Base-by-base conservation (phyloP, 2,888 invertebrate genomes). In the Rhagium mordax region DNA sequence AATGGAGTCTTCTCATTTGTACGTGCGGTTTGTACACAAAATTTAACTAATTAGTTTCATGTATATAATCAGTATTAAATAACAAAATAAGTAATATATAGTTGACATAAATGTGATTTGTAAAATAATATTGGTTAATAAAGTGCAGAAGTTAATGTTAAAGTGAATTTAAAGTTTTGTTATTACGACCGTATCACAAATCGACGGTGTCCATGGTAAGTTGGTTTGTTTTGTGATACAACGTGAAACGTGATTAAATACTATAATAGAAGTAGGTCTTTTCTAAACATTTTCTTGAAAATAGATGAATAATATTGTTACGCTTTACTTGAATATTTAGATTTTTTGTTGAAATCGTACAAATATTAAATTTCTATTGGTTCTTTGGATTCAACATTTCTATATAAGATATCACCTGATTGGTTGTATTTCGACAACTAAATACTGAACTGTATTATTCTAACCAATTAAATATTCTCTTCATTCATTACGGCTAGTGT, bases 371-470 rank as follows among this genome's bases (percentile, higher is more conserved):
- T 81, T 83, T 83, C 85, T 83, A 88, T 88, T 88, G 88, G 88
- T 80, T 82, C 82, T 81, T 81, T 79, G 84, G 83, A 85, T 87
- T 87, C 87, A 88, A 88, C 88, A 88, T 88, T 88, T 88, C 86
- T 85, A 84, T 82, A 83, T 83, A 84, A 87, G 85, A 87, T 86
- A 87, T 88, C 87, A 88, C 87, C 88, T 88, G 88, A 88, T 88
- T 88, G 89, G 89, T 87, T 84, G 87, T 84, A 85, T 87, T 87
- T 87, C 86, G 86, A 86, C 87, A 87, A 86, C 86, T 86, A 86
- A 86, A 86, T 86, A 86, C 86, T 85, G 86, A 87, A 87, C 86
- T 85, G 87, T 87, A 87, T 88, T 88, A 88, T 88, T 88, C 86
- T 87, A 87, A 87, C 88, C 88, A 89, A 89, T 88, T 88, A 88